Conservation (phyloP, 2,797 vertebrate species). For the Molothrus ater region DNA sequence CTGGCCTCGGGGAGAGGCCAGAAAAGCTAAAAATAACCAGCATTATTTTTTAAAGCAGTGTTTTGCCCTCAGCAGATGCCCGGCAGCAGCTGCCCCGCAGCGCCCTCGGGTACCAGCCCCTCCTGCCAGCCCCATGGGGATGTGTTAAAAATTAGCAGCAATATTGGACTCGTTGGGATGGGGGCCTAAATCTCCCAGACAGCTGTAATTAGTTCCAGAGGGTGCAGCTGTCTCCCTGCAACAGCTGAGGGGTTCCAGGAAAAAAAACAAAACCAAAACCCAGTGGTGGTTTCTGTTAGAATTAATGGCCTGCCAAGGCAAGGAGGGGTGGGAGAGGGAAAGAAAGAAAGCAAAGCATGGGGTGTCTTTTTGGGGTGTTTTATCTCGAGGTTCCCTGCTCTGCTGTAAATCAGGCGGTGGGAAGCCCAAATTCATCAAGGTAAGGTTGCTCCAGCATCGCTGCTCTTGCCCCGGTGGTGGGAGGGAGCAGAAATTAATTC, state of each 20-base stretch:
- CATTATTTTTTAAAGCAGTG: neutral
- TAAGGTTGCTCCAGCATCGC: neutral
- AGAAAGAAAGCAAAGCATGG: constrained; percentile 18
- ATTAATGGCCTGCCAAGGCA: constrained; percentile 65
- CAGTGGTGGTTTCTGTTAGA: constrained; percentile 54
- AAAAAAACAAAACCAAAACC: neutral
- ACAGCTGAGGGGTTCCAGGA: constrained; percentile 77
- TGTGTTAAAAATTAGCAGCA: constrained; percentile 72
- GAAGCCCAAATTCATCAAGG: constrained; percentile 31
- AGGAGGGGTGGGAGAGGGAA: constrained; percentile 12
- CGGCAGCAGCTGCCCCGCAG: constrained; percentile 62
- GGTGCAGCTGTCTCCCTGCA: constrained; percentile 76
- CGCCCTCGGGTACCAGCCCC: constrained; percentile 31
- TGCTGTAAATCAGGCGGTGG: constrained; percentile 52
- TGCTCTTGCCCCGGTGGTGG: neutral
- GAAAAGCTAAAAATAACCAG: neutral
- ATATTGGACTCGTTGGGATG: constrained; percentile 54
- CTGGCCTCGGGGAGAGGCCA: neutral
- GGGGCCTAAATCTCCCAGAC: constrained; percentile 72
- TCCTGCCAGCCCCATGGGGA: constrained; percentile 71
- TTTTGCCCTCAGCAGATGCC: constrained; percentile 18
- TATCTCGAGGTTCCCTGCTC: neutral
- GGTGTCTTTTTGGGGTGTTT: neutral
- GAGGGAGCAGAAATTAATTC: neutral
- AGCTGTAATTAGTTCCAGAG: constrained; percentile 78